Evolutionary conservation across 2,113 vertebrate species (phyloP), one percentile per base, ranked within the genome.

Genomic region (Myiopsitta monachus): DNA sequence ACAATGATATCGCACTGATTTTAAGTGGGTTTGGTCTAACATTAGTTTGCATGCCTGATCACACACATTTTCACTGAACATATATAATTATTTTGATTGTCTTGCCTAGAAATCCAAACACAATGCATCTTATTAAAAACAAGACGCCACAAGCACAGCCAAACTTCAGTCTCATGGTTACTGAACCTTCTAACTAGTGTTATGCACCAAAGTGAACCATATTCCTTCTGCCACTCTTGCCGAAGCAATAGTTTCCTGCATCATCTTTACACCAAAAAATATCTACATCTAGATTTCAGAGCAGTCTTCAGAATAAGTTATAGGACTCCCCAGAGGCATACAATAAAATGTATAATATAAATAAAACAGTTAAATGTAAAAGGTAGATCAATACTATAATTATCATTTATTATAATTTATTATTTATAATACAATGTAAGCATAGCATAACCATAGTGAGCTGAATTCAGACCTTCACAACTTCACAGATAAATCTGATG

Each of bases 371-470:
- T 93, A 88, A 59, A 92, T 79, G 18, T 24, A 91, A 94, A 79
- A 67, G 33, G 57, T 69, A 85, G 51, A 93, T 95, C 85, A 36
- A 94, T 94, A 96, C 27, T 64, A 55, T 87, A 93, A 94, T 91
- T 88, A 81, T 94, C 39, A 84, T 92, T 92, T 92, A 87, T 95
- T 92, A 84, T 83, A 51, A 94, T 92, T 74, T 76, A 92, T 97
- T 96, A 94, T 94, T 96, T 82, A 97, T 86, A 82, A 81, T 61
- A 78, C 33, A 55, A 33, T 30, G 43, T 55, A 92, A 88, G 39
- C 26, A 38, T n/a, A 33, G 43, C 16, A 62, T 39, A 92, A 85
- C 30, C 28, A 38, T 70, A 54, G 28, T 18, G 70, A 68, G 47
- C 19, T 79, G 70, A 83, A 76, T 90, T 83, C 69, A 87, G 31